phyloP scores from a whole-genome alignment of 2,797 vertebrate genomes.

The Lutjanus campechanus region DNA sequence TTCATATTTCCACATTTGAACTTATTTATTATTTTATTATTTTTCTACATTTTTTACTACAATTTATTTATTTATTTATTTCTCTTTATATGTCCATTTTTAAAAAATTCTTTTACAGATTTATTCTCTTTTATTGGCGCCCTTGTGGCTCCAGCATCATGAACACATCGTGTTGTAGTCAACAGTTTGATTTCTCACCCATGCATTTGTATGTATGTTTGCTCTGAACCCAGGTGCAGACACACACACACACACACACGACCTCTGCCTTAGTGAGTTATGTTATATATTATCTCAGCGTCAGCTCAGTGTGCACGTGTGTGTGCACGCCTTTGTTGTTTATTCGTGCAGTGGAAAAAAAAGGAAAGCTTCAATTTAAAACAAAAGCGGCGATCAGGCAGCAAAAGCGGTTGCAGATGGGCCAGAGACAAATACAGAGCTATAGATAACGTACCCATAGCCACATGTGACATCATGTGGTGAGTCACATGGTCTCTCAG shows the following conservation, averaged over 20 bases:
- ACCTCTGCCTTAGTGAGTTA: conserved; percentile 1
- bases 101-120: too few species aligned
- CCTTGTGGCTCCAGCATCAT: too few species aligned
- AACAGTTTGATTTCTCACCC: background rate
- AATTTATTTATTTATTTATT: too few species aligned
- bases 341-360: background rate
- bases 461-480: conserved; percentile 46
- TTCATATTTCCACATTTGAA: too few species aligned
- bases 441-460: conserved; percentile 23
- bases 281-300: background rate
- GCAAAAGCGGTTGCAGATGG: conserved; percentile 18
- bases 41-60: too few species aligned
- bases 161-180: background rate
- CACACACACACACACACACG: background rate
- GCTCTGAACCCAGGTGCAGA: conserved; percentile 11
- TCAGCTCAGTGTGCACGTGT: background rate
- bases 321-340: background rate
- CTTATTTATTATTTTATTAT: too few species aligned
- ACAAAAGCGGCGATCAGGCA: background rate
- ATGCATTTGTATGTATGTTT: background rate
- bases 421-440: background rate
- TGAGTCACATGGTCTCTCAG: conserved; percentile 25
- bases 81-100: too few species aligned
- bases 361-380: conserved; percentile 16
- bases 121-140: too few species aligned